Percentiles rank a stretch among this genome's conserved stretches.
Evolutionary conservation across 1,140 invertebrate species (phyloP).

Genomic region (Diorhabda carinulata): DNA sequence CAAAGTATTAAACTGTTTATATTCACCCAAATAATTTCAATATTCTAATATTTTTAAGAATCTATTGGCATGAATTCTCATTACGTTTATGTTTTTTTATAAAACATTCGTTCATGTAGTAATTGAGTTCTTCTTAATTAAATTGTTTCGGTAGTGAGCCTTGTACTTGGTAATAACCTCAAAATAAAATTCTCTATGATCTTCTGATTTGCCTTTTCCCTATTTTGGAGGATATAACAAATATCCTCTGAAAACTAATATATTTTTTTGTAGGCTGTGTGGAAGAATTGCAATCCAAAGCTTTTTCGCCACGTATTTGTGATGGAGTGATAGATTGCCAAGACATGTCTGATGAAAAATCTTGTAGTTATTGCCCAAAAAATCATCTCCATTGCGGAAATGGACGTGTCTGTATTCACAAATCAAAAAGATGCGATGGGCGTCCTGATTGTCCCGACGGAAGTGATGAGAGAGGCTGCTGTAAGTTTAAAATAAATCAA

Average conservation of each 20-base stretch:
- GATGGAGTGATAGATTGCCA: constrained; percentile 83
- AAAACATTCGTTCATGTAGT: no score
- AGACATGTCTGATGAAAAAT: constrained; percentile 75
- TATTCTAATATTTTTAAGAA: no score
- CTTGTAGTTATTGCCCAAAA: constrained; percentile 71
- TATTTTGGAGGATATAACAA: neutral
- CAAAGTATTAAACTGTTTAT: no score
- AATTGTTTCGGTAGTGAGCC: neutral
- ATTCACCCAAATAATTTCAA: no score
- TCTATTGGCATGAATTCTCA: no score
- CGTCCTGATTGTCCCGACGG: constrained; percentile 78
- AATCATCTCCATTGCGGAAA: constrained; percentile 72
- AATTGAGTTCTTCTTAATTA: no score
- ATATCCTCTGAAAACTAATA: neutral
- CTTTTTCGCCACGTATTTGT: constrained; percentile 71
- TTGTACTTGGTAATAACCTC: no score
- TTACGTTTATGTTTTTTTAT: no score
- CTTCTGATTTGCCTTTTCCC: neutral
- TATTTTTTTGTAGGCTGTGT: constrained; percentile 58
- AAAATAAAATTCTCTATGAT: no score
- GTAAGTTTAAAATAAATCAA: constrained; percentile 55
- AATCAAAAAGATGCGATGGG: constrained; percentile 72
- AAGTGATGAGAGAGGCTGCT: constrained; percentile 78
- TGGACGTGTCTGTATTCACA: constrained; percentile 68
- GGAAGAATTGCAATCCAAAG: constrained; percentile 64